A percentile compares a stretch with the other conserved stretches of the same genome.
phyloP scores from a whole-genome alignment of 2,113 vertebrate species.

The Sylvietta virens region DNA sequence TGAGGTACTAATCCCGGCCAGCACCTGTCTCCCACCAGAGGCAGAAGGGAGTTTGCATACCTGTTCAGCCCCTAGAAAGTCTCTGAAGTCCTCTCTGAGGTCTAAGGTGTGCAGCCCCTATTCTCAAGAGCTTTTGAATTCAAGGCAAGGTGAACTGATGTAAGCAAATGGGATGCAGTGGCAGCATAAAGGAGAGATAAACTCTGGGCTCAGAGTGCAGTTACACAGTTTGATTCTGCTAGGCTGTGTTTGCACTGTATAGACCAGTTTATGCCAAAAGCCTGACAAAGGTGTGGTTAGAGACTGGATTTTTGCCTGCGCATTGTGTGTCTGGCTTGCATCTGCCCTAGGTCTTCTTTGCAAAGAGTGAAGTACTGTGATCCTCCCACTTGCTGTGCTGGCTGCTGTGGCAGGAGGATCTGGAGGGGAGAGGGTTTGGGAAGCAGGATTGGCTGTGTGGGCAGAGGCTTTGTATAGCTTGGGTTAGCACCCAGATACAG shows the following conservation, averaged over 20 bases:
- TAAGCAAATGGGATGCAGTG: background rate
- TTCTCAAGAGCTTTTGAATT: background rate
- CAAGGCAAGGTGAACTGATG: background rate
- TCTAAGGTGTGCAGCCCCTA: background rate
- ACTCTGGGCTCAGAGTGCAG: rapidly evolving
- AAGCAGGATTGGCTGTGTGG: background rate
- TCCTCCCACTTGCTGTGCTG: background rate
- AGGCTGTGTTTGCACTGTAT: background rate
- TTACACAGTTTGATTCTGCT: background rate
- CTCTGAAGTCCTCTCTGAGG: background rate
- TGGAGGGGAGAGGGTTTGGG: background rate
- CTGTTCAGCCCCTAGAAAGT: background rate
- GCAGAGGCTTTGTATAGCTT: background rate
- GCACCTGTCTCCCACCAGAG: background rate
- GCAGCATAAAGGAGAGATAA: background rate
- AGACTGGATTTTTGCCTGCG: background rate
- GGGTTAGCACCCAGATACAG: background rate
- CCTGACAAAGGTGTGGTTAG: background rate
- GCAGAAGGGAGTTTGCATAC: background rate
- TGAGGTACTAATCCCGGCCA: background rate
- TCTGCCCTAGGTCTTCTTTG: background rate
- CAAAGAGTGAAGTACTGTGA: background rate
- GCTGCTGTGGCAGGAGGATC: background rate
- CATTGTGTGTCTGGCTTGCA: background rate
- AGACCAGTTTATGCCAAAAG: background rate